Evolutionary conservation across 2,888 invertebrate genomes (phyloP), one percentile per base, ranked within the genome.

Genomic region (Crematogaster levior): DNA sequence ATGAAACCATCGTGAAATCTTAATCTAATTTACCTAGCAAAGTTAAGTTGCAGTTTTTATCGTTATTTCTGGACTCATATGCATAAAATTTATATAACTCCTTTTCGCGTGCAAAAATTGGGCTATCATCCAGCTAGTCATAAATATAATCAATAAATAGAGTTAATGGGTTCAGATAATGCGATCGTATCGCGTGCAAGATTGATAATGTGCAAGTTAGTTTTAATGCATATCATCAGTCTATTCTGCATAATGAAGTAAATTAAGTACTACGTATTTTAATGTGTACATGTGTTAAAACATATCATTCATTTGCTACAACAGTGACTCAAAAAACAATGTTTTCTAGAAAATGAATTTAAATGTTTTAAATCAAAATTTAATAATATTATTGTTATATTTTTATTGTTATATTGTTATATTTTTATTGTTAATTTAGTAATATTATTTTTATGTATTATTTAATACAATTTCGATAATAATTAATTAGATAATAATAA

Each of bases 21-120:
- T 75, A 65, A 65, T 75, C 27, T 40, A 65, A 75, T 65, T 75
- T 65, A 40, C 9, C 7, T 27, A 4, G 21, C n/a, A n/a, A 75
- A 51, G 37, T 58, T 65, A 27, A 74, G 18, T 73, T 58, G 40
- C 27, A 6, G 9, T 72, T 73, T 58, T 58, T 58, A 9, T 1
- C 21, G 46, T 12, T 53, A 24, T 10, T 6, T 60, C 18, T 18
- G 6, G 30, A 48, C 10, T 74, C 30, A 46, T 61, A 46, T 60
- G 43, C 43, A 65, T 65, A 5, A 70, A 53, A 74, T 60, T 74
- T 61, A 74, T 56, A 40, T 61, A 24, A 43, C 30, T 73, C 30
- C 18, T 56, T 58, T 30, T 73, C 43, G 43, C 21, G 15, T 46
- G 46, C 43, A 48, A 74, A 18, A 15, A 63, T 48, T 48, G 63